These are phyloP conservation scores for Rhinoptilus africanus DNA, from an alignment of 2,113 vertebrate species.

Conservation along the genomic window DNA sequence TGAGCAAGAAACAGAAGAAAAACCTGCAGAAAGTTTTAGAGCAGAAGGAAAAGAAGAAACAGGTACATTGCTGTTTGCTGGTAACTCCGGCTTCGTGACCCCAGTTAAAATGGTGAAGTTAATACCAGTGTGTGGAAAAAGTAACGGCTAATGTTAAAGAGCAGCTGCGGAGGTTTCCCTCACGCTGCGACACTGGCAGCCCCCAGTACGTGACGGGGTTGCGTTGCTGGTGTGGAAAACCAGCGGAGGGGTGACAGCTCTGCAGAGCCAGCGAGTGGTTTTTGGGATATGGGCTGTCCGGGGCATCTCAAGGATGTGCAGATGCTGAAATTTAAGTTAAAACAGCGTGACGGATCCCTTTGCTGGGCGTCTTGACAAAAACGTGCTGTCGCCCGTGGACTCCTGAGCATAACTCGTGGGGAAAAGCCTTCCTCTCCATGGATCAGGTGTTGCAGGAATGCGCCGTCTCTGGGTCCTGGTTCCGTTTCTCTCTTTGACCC, in stretches of 20 bases:
- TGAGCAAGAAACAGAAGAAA: conserved; percentile 90
- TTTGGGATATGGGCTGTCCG: rapidly evolving
- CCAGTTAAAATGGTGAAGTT: rapidly evolving
- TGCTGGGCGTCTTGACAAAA: neutral
- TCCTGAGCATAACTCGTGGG: rapidly evolving
- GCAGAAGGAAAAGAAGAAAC: conserved; percentile 89
- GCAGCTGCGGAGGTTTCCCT: neutral
- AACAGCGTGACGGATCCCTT: neutral
- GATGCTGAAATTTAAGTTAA: neutral
- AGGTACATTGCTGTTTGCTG: conserved; percentile 60
- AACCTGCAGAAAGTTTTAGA: conserved; percentile 88
- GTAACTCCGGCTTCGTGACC: rapidly evolving
- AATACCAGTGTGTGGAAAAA: rapidly evolving
- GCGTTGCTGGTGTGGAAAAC: neutral
- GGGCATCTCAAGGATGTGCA: rapidly evolving
- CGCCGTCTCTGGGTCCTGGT: rapidly evolving
- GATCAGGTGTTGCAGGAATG: rapidly evolving
- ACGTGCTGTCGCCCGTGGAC: rapidly evolving
- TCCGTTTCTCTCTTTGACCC: neutral
- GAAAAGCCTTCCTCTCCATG: rapidly evolving
- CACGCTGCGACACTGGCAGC: rapidly evolving
- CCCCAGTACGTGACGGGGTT: rapidly evolving
- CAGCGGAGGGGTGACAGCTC: rapidly evolving
- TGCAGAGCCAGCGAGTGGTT: too few relatives aligned
- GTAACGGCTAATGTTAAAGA: rapidly evolving